Evolutionary conservation across 2,888 invertebrate species (phyloP).

Genomic region (Nymphalis urticae): DNA sequence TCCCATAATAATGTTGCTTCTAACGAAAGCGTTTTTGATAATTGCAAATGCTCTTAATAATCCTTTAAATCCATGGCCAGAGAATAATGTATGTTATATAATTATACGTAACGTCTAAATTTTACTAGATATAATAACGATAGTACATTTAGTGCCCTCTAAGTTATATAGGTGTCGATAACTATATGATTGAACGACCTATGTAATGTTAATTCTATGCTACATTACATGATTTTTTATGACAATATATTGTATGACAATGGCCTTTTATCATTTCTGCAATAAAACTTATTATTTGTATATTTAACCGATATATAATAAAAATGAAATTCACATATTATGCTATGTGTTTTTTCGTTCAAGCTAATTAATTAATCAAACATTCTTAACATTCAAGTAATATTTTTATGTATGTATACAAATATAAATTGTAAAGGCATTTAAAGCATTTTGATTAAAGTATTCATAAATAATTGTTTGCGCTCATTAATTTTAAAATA

Average conservation of each 20-base stretch:
- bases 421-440: constrained; percentile 32
- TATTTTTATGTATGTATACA: constrained; percentile 9
- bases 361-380: background rate
- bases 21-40: constrained; percentile 20
- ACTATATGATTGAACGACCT: constrained; percentile 56
- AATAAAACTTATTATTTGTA: background rate
- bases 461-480: constrained; percentile 29
- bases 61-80: constrained; percentile 14
- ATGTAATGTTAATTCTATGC: constrained; percentile 55
- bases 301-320: background rate
- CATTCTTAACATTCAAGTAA: background rate
- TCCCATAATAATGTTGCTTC: constrained; percentile 21
- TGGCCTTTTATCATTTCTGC: constrained; percentile 22
- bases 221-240: constrained; percentile 40
- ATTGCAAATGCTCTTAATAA: constrained; percentile 18
- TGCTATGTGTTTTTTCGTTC: background rate
- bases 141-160: constrained; percentile 70
- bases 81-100: constrained; percentile 12
- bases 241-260: constrained; percentile 38
- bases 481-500: constrained; percentile 22
- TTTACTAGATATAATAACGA: constrained; percentile 54
- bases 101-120: constrained; percentile 30
- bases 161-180: constrained; percentile 64
- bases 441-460: constrained; percentile 29
- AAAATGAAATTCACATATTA: background rate